A percentile compares a stretch with the other conserved stretches of the same genome.
phyloP scores from a whole-genome alignment of 2,888 invertebrate species.

The Belgica antarctica region DNA sequence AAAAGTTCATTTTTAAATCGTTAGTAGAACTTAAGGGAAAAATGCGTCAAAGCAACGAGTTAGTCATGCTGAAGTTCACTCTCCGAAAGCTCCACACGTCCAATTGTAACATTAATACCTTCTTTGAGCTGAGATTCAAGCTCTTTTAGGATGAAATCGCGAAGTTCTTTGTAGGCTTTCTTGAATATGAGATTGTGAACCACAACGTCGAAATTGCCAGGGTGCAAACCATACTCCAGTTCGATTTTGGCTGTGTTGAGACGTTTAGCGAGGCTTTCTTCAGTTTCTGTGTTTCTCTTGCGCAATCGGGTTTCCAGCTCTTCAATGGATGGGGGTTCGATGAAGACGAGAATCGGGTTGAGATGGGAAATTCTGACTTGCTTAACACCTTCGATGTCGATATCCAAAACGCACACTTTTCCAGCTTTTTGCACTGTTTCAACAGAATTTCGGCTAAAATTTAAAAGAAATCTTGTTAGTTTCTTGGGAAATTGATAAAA shows the following conservation, averaged over 20 bases:
- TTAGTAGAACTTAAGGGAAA: conserved; percentile 3
- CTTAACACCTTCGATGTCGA: conserved; percentile 93
- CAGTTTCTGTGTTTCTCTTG: conserved; percentile 84
- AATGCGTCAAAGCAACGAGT: conserved; percentile 45
- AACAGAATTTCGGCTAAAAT: conserved; percentile 77
- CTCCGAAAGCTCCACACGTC: conserved; percentile 39
- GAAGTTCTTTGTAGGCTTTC: conserved; percentile 72
- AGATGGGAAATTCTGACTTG: conserved; percentile 79
- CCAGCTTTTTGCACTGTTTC: conserved; percentile 75
- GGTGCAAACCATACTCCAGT: conserved; percentile 74
- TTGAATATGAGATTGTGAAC: conserved; percentile 81
- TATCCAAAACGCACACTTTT: conserved; percentile 88
- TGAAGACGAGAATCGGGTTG: conserved; percentile 80
- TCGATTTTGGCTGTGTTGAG: conserved; percentile 76
- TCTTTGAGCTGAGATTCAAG: conserved; percentile 58
- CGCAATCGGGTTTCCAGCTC: conserved; percentile 72
- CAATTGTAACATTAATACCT: conserved; percentile 53
- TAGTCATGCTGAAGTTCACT: conserved; percentile 51
- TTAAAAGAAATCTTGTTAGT: conserved; percentile 41
- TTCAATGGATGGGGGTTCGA: conserved; percentile 85
- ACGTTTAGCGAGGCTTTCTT: conserved; percentile 76
- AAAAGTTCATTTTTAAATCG: too few relatives aligned
- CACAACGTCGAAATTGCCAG: conserved; percentile 79
- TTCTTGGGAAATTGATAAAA: not conserved
- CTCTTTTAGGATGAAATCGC: conserved; percentile 66